phyloP scores from a whole-genome alignment of 23 tunicate genomes.

The Halocynthia aurantium region DNA sequence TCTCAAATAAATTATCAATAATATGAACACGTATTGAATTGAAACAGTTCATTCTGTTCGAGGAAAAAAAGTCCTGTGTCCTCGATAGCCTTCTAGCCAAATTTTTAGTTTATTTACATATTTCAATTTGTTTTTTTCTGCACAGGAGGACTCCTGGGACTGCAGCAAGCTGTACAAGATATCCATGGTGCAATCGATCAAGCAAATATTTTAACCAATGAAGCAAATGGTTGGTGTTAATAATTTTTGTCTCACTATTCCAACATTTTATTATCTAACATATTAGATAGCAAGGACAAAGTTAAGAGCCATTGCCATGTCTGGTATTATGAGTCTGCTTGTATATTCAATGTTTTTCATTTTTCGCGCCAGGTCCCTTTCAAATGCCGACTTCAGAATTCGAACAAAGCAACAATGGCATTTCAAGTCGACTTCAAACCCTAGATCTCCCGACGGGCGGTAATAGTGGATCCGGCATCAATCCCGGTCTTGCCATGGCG shows the following conservation, averaged over 20 bases:
- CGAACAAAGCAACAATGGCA: neutral
- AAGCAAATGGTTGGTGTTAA: neutral
- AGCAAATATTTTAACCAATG: neutral
- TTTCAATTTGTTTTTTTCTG: neutral
- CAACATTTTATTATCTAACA: neutral
- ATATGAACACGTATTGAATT: too few species aligned
- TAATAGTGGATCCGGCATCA: too few species aligned
- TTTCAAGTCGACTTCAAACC: neutral
- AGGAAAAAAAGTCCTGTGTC: too few species aligned
- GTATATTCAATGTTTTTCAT: too few species aligned
- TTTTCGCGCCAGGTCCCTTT: too few species aligned
- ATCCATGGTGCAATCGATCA: neutral
- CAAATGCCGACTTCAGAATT: too few species aligned
- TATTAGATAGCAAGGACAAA: too few species aligned
- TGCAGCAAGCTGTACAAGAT: neutral
- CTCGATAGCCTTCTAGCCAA: too few species aligned
- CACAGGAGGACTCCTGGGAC: constrained; percentile 7
- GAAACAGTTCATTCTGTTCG: too few species aligned
- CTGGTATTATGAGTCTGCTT: too few species aligned
- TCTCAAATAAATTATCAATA: neutral
- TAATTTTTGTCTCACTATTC: neutral
- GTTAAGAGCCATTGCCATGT: too few species aligned
- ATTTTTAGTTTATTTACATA: too few species aligned
- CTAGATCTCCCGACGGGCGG: neutral
- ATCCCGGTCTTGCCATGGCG: neutral